Evolutionary conservation across 2,888 invertebrate species (phyloP), one percentile per base, ranked within the genome.

Genomic region (Caenorhabditis sp.): DNA sequence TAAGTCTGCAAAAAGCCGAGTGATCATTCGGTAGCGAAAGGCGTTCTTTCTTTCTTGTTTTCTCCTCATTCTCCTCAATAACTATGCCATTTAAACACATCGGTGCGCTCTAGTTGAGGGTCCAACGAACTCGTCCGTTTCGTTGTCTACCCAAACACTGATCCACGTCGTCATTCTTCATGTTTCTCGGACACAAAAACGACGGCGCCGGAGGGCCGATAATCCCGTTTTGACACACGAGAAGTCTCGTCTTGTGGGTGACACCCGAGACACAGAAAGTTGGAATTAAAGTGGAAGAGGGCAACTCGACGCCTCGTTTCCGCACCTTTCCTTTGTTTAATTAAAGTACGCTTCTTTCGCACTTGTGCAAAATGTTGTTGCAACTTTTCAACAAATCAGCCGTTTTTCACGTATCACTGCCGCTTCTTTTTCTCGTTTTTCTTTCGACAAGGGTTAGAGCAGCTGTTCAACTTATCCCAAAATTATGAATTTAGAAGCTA

Each of bases 281-380:
- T 65, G 65, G 65, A 65, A 65, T 65, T 65, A 65, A 65, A 65
- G 55, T 65, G 53, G 27, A 30, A n/a, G n/a, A n/a, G n/a, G n/a
- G n/a, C n/a, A 37, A 39, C 22, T 8, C 24, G 39, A 8, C 26
- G 7, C 39, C 39, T n/a, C 22, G 11, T 27, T 59, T 32, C 61
- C 37, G 26, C 48, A 37, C 52, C 53, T 39, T 62, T 59, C 46
- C 59, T 59, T 63, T 63, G 63, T 63, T 63, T 63, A 63, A 63
- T 63, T 63, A 63, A 63, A 63, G 53, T 63, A 15, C 24, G 30
- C 35, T 11, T 24, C 37, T n/a, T 3, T 15, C 41, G 15, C 35
- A 20, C 26, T 32, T 39, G 17, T 24, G 7, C 45, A 37, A 50
- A 37, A n/a, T n/a, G n/a, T n/a, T n/a, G n/a, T 58, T 59, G 32